Evolutionary conservation across 2,888 invertebrate species (phyloP), one percentile per base, ranked within the genome.

Genomic region (Sinelater perroti): DNA sequence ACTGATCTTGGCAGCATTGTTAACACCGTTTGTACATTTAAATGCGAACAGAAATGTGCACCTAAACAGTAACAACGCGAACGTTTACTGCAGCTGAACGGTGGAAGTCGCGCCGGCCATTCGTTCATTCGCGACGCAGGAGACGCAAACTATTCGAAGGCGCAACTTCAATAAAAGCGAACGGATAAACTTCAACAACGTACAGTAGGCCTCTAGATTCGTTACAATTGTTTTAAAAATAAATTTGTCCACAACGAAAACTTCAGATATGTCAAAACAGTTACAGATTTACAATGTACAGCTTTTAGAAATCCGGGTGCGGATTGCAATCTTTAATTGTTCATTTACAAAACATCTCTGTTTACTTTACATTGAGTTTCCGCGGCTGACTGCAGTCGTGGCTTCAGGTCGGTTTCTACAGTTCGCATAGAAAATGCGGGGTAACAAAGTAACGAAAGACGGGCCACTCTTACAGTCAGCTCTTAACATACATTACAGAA

Each of bases 141-240:
- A 35, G 3, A 35, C 7, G 3, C 11, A 10, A n/a, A 31, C 11
- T 11, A 5, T 31, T 3, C 3, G 13, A 13, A 30, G 21, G 20
- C 11, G 17, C 26, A 50, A 30, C 36, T 36, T 40, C 17, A 35
- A 35, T 35, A 11, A 40, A 13, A 18, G n/a, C n/a, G 17, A 51
- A 40, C 30, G 17, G 18, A 36, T 36, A 36, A 16, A 51, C 42
- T 24, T 51, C 33, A 31, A 52, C 33, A 18, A 52, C 42, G 14
- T 51, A 52, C 31, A 52, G 44, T 52, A 52, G 52, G 52, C 52
- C 52, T 52, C 52, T 52, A 52, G 52, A 52, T 42, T 52, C 42
- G 51, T 51, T 46, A 42, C 18, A n/a, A n/a, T 52, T 18, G 20
- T 47, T 47, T 35, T 8, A 52, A 52, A 52, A 52, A 52, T 52